phyloP scores from a whole-genome alignment of 2,797 vertebrate species.

The Prionace glauca region DNA sequence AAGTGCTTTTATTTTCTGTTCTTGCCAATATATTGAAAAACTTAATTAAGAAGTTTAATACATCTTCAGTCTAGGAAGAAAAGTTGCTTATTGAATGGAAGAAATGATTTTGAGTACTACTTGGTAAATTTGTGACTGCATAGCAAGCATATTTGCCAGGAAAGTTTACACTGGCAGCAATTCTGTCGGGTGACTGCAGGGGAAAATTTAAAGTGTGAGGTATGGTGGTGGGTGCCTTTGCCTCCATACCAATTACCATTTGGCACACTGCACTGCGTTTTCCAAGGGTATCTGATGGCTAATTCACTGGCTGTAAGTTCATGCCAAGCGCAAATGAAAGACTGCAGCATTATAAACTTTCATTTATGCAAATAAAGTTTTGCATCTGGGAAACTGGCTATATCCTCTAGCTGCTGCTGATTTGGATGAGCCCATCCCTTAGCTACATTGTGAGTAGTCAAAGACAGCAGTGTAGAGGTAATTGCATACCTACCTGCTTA shows the following conservation, averaged over 20 bases:
- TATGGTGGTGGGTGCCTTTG: background rate
- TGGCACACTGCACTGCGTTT: background rate
- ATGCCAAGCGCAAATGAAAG: background rate
- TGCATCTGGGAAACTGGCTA: background rate
- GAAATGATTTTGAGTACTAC: constrained; percentile 4
- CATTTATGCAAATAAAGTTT: background rate
- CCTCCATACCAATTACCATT: background rate
- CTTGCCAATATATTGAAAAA: constrained; percentile 1
- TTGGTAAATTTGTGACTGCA: background rate
- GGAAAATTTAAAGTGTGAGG: background rate
- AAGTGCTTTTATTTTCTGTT: background rate
- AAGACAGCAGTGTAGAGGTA: background rate
- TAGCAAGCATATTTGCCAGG: background rate
- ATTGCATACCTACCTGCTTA: background rate
- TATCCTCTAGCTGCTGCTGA: background rate
- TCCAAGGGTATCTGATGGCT: background rate
- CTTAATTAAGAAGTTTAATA: background rate
- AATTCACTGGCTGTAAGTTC: background rate
- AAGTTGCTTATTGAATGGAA: background rate
- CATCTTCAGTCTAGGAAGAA: background rate
- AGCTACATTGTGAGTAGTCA: background rate
- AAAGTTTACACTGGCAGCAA: background rate
- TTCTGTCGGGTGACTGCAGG: background rate
- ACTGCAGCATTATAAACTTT: background rate
- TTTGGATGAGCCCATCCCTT: background rate